A percentile compares a stretch with the other conserved stretches of the same genome.
phyloP scores from a whole-genome alignment of 2,797 vertebrate species.

The Sphenopsis melanotis region DNA sequence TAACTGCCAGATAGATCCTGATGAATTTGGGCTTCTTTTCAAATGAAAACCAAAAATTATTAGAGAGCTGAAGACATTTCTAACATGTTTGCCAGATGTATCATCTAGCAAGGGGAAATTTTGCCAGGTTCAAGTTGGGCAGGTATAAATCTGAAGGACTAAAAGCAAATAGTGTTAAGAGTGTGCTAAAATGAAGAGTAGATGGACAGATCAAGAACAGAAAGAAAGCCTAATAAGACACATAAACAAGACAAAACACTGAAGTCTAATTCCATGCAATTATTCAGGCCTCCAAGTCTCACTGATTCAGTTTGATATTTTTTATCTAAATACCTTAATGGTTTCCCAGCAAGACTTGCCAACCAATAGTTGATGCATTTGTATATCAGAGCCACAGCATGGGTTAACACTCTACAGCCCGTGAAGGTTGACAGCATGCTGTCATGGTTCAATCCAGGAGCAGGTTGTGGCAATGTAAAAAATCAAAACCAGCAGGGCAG shows the following conservation, averaged over 20 bases:
- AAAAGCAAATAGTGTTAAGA: neutral
- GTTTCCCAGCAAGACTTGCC: neutral
- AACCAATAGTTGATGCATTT: neutral
- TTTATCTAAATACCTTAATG: neutral
- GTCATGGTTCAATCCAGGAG: neutral
- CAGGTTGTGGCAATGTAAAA: neutral
- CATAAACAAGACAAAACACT: neutral
- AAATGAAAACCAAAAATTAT: neutral
- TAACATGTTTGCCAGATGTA: neutral
- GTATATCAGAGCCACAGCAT: neutral
- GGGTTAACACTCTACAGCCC: neutral
- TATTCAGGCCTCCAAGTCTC: neutral
- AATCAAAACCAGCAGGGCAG: neutral
- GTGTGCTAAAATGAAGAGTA: neutral
- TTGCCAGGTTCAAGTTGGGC: neutral
- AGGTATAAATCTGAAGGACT: neutral
- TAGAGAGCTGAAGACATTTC: neutral
- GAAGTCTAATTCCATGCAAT: neutral
- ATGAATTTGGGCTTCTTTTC: neutral
- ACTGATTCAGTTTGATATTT: neutral
- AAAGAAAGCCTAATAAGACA: neutral
- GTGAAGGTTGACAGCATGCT: neutral
- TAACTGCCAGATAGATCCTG: slow-evolving; percentile 25
- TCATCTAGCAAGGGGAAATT: neutral
- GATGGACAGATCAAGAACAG: neutral